Evolutionary conservation across 2,888 invertebrate genomes (phyloP).

Genomic region (Cheilosia variabilis): DNA sequence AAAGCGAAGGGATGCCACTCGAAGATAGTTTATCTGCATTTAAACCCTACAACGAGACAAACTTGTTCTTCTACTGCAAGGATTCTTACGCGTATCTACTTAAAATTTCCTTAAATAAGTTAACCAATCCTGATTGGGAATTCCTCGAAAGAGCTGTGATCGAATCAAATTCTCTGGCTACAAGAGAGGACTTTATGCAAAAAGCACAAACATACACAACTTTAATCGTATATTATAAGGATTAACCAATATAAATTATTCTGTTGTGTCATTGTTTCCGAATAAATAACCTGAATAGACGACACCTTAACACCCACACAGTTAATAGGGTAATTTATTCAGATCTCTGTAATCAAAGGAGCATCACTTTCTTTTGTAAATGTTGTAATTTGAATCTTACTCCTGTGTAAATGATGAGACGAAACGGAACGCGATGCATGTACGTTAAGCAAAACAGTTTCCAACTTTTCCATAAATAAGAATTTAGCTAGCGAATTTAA

Average conservation of each 20-base stretch:
- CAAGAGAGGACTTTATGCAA: constrained; percentile 16
- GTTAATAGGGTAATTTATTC: constrained; percentile 3
- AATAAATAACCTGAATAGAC: not conserved
- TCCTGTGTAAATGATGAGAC: constrained; percentile 25
- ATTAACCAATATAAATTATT: not conserved
- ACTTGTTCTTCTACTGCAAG: not conserved
- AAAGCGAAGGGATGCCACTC: constrained; percentile 84
- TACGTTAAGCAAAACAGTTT: constrained; percentile 4
- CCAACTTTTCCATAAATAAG: constrained; percentile 17
- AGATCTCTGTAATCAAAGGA: constrained; percentile 15
- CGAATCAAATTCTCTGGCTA: constrained; percentile 41
- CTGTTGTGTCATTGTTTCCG: constrained; percentile 19
- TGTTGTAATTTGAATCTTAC: constrained; percentile 48
- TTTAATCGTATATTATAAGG: not conserved
- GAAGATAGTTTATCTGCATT: constrained; percentile 55
- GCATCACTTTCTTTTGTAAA: constrained; percentile 38
- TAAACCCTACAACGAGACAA: not conserved
- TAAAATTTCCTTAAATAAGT: constrained; percentile 29
- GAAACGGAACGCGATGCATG: constrained; percentile 4
- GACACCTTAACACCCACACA: not conserved
- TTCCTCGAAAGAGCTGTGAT: constrained; percentile 70
- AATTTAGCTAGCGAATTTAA: constrained; percentile 60
- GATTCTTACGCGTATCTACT: constrained; percentile 14
- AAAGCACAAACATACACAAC: constrained; percentile 51
- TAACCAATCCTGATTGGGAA: constrained; percentile 23